Conservation (phyloP, 2,888 invertebrate genomes). For the Rotaria sp. region DNA sequence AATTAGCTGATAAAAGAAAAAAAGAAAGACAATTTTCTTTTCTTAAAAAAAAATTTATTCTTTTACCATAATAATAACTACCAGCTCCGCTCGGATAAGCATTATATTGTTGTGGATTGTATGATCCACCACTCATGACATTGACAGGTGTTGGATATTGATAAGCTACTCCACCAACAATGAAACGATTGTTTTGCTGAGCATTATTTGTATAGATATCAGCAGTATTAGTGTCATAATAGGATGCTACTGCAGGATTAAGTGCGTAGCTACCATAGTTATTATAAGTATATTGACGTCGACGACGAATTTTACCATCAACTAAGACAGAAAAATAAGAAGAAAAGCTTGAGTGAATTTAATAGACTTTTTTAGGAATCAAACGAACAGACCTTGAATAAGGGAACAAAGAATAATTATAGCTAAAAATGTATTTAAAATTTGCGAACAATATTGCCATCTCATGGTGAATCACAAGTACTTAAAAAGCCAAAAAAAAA, state of each 20-base stretch:
- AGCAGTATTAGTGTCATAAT: neutral
- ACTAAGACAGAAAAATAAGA: neutral
- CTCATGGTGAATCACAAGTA: neutral
- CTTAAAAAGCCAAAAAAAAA: neutral
- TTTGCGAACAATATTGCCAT: neutral
- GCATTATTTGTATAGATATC: neutral
- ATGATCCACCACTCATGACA: neutral
- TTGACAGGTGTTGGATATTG: neutral
- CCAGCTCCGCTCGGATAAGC: neutral
- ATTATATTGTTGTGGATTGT: slow-evolving; percentile 8
- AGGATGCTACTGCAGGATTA: neutral
- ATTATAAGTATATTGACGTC: neutral
- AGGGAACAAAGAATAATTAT: neutral
- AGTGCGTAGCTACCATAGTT: neutral
- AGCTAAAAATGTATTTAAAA: neutral
- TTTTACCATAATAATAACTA: neutral
- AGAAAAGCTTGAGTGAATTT: neutral
- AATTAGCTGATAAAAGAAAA: neutral
- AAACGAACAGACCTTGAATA: neutral
- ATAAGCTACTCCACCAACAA: slow-evolving; percentile 4
- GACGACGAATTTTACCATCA: neutral
- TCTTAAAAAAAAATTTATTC: neutral
- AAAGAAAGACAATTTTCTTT: neutral
- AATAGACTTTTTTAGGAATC: neutral
- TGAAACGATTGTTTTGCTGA: neutral